These are phyloP conservation scores for Pygocentrus nattereri DNA, from an alignment of 2,797 vertebrate species.

Conservation along the genomic window DNA sequence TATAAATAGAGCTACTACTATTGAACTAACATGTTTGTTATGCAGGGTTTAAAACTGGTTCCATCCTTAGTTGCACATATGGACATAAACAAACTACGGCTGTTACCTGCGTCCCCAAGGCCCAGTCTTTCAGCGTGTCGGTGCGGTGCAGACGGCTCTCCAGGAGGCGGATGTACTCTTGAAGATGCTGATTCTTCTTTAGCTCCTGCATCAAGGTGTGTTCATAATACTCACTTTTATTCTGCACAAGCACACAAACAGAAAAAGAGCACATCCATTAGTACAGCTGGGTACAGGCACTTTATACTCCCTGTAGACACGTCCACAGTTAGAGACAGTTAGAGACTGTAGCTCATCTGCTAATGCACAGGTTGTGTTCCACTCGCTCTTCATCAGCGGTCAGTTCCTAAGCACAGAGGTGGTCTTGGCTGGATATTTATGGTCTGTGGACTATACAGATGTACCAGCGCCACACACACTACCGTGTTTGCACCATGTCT, in stretches of 20 bases:
- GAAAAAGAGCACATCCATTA: background rate
- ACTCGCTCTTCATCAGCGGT: too few relatives aligned
- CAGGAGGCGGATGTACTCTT: slow-evolving; percentile 76
- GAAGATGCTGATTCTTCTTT: slow-evolving; percentile 83
- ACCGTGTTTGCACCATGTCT: too few relatives aligned
- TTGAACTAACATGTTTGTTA: background rate
- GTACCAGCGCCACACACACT: too few relatives aligned
- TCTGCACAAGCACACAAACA: slow-evolving; percentile 53
- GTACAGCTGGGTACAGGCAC: background rate
- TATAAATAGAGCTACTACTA: background rate
- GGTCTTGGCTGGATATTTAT: too few relatives aligned
- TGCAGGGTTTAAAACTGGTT: background rate
- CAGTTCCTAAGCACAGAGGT: too few relatives aligned
- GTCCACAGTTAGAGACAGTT: background rate
- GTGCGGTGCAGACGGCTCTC: slow-evolving; percentile 71
- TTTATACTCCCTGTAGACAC: too few relatives aligned
- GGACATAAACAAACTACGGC: background rate
- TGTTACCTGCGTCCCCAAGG: slow-evolving; percentile 53
- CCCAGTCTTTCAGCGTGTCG: slow-evolving; percentile 61
- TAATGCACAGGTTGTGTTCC: too few relatives aligned
- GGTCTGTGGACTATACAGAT: too few relatives aligned
- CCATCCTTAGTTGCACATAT: background rate
- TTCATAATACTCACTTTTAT: slow-evolving; percentile 80
- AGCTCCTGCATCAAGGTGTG: slow-evolving; percentile 81
- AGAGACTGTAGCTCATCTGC: background rate